Evolutionary conservation across 2,113 vertebrate species (phyloP).

Genomic region (Serilophus lunatus): DNA sequence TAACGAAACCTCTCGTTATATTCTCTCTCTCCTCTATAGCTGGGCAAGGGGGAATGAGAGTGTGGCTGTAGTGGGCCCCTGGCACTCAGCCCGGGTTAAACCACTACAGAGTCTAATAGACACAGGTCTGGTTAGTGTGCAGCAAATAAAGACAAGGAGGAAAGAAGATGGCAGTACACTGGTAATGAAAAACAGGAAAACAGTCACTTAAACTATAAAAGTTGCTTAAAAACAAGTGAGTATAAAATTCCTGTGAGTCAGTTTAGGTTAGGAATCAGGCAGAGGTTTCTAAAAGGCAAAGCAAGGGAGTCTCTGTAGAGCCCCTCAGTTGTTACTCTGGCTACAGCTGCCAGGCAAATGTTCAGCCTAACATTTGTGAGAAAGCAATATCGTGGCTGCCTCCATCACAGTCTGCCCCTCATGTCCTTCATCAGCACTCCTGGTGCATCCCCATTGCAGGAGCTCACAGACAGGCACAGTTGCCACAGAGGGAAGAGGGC

Average conservation of each 20-base stretch:
- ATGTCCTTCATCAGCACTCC: not conserved
- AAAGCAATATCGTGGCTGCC: not conserved
- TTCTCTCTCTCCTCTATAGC: no score
- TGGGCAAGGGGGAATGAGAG: no score
- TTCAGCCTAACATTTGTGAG: not conserved
- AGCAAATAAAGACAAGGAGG: not conserved
- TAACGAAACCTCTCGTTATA: no score
- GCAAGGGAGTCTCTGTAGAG: not conserved
- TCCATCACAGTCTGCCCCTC: not conserved
- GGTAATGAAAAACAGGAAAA: not conserved
- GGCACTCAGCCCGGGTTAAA: no score
- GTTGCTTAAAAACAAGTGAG: not conserved
- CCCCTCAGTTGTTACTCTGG: not conserved
- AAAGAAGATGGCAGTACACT: not conserved
- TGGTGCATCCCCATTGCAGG: accelerated
- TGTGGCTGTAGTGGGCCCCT: no score
- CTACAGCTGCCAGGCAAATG: not conserved
- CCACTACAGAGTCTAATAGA: not conserved
- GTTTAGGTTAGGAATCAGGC: not conserved
- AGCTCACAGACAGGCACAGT: accelerated
- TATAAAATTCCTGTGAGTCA: not conserved
- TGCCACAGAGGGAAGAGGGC: accelerated
- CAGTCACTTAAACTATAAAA: not conserved
- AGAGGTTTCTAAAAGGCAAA: not conserved
- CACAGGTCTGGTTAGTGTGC: not conserved